Evolutionary conservation across 2,888 invertebrate genomes (phyloP).

Genomic region (Caenorhabditis auriculariae): DNA sequence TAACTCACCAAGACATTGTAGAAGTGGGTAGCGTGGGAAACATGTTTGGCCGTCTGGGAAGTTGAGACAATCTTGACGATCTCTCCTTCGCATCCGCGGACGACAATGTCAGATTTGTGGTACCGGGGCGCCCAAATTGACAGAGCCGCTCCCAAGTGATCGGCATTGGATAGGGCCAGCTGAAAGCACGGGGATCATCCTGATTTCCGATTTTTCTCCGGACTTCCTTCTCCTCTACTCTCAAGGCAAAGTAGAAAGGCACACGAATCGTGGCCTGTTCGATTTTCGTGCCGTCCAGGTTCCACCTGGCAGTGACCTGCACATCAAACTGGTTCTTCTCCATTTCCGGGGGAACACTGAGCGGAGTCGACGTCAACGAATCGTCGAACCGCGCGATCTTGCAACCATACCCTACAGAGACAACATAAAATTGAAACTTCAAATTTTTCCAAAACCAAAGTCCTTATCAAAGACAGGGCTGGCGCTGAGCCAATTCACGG

Average conservation of each 20-base stretch:
- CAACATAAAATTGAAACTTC: no score
- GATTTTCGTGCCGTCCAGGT: constrained; percentile 3
- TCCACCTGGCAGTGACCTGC: constrained; percentile 25
- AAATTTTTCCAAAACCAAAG: no score
- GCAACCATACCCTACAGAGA: constrained; percentile 18
- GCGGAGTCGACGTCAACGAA: constrained; percentile 6
- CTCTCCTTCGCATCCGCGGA: constrained; percentile 31
- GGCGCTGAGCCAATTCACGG: constrained; percentile 24
- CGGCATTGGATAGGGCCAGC: constrained; percentile 31
- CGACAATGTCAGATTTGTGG: constrained; percentile 18
- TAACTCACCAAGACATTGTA: constrained; percentile 9
- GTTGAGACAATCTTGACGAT: constrained; percentile 14
- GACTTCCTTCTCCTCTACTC: constrained; percentile 24
- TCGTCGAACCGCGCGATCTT: constrained; percentile 16
- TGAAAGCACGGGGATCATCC: constrained; percentile 5
- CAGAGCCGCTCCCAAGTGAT: constrained; percentile 12
- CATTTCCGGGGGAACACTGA: constrained; percentile 15
- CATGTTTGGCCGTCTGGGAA: constrained; percentile 5
- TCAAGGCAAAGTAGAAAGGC: constrained; percentile 35
- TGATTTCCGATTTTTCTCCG: neutral
- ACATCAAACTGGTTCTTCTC: constrained; percentile 8
- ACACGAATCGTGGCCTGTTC: constrained; percentile 5
- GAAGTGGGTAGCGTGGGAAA: constrained; percentile 31
- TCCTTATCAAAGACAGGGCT: constrained; percentile 13
- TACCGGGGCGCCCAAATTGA: constrained; percentile 27